Evolutionary conservation across 2,888 invertebrate species (phyloP).

Genomic region (Protophormia terraenovae): DNA sequence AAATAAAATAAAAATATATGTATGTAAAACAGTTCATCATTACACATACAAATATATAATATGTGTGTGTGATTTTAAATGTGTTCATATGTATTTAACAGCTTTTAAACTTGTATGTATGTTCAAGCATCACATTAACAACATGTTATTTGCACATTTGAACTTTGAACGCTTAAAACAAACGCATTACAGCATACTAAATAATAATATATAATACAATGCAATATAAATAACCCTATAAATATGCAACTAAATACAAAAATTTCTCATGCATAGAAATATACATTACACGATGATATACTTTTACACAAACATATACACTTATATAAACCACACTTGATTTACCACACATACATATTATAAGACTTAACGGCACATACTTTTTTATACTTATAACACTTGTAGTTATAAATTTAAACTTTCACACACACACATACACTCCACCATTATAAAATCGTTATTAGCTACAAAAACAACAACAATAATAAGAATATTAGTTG

Average conservation of each 20-base stretch:
- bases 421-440: background rate
- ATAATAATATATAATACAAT: background rate
- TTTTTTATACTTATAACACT: conserved; percentile 31
- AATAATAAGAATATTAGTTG: background rate
- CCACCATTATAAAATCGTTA: background rate
- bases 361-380: conserved; percentile 8
- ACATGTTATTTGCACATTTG: too few relatives aligned
- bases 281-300: background rate
- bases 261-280: background rate
- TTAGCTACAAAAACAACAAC: background rate
- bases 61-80: background rate
- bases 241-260: conserved; percentile 28
- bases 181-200: conserved; percentile 12
- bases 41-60: background rate
- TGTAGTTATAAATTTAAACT: conserved; percentile 21
- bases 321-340: background rate
- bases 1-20: too few relatives aligned
- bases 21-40: too few relatives aligned
- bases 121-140: too few relatives aligned
- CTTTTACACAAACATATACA: background rate
- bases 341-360: too few relatives aligned
- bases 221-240: conserved; percentile 24
- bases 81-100: background rate
- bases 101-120: background rate
- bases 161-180: too few relatives aligned